Conservation (phyloP, 2,888 invertebrate species). For the Bombyx huttoni region DNA sequence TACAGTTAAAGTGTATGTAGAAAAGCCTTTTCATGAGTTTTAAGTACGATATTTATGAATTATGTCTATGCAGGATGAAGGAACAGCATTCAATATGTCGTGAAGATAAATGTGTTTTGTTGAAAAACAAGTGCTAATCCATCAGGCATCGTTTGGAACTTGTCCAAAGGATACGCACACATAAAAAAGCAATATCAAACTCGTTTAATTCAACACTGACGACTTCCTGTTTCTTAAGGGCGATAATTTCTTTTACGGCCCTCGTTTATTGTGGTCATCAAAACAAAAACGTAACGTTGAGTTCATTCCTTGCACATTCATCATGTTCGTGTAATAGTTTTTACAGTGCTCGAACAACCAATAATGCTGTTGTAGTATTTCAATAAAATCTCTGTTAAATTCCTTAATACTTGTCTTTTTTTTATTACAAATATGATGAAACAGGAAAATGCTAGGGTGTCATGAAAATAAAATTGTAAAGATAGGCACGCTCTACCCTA, state of each 20-base stretch:
- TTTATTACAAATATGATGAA: no score
- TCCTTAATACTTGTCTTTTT: no score
- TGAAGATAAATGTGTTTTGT: constrained; percentile 31
- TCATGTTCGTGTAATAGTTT: background rate
- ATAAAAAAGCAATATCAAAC: constrained; percentile 16
- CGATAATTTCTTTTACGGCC: background rate
- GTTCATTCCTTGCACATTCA: background rate
- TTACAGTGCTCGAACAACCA: background rate
- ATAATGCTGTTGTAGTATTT: background rate
- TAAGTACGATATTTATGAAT: no score
- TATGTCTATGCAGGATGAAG: background rate
- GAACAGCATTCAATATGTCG: constrained; percentile 9
- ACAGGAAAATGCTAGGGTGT: no score
- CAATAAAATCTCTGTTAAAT: no score
- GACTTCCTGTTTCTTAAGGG: constrained; percentile 9
- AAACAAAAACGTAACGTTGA: background rate
- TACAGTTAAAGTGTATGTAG: no score
- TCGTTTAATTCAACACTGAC: constrained; percentile 16
- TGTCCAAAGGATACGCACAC: constrained; percentile 21
- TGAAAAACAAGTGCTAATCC: constrained; percentile 27
- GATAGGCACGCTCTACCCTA: no score
- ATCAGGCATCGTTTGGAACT: constrained; percentile 30
- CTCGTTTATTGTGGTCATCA: background rate
- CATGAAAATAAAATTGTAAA: no score
- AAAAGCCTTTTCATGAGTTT: no score